A percentile compares a stretch with the other conserved stretches of the same genome.
These are phyloP conservation scores for Illadopsis cleaveri DNA, from an alignment of 2,113 vertebrate species.

Conservation along the genomic window DNA sequence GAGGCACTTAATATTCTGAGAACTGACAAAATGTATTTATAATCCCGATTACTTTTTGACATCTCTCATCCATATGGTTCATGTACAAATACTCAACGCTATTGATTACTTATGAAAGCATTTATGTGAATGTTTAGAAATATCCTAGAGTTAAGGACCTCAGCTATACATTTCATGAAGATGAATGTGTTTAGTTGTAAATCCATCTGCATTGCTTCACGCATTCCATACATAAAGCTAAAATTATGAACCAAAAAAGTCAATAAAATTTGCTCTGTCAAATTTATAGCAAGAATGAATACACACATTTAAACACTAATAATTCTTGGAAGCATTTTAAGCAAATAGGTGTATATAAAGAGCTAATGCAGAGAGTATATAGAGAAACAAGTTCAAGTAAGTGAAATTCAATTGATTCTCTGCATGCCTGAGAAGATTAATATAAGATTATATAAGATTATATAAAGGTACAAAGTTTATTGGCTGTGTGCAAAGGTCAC, in stretches of 20 bases:
- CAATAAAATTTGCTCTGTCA: background rate
- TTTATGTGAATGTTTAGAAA: background rate
- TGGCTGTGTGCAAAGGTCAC: background rate
- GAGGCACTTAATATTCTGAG: background rate
- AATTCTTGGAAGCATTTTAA: background rate
- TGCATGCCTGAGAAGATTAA: background rate
- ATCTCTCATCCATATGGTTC: background rate
- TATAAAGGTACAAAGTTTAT: background rate
- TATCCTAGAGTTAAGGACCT: background rate
- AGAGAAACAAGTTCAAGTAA: background rate
- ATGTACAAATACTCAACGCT: background rate
- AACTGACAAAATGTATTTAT: background rate
- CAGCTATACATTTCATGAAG: background rate
- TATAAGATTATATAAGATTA: background rate
- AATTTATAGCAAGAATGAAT: background rate
- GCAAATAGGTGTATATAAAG: background rate
- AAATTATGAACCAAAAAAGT: background rate
- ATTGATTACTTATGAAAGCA: conserved; percentile 1
- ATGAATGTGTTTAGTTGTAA: background rate
- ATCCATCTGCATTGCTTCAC: background rate
- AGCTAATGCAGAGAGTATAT: background rate
- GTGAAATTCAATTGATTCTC: background rate
- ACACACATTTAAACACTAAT: background rate
- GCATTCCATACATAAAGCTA: background rate
- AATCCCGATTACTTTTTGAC: background rate